These are phyloP conservation scores for Octomys mimax DNA, from an alignment of 2,797 vertebrate species.

Conservation along the genomic window DNA sequence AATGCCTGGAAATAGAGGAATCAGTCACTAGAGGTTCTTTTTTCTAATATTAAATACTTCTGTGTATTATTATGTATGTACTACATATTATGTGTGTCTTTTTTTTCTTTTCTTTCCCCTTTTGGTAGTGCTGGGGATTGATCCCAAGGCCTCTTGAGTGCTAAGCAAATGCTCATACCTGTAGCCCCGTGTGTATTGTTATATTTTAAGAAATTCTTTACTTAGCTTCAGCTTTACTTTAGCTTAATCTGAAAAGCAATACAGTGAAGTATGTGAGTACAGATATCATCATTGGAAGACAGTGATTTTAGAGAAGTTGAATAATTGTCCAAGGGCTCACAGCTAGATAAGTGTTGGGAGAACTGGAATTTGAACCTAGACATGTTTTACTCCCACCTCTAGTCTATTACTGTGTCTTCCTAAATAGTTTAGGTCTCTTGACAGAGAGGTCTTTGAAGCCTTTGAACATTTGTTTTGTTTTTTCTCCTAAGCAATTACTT, in stretches of 20 bases:
- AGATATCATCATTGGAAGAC: conserved; percentile 53
- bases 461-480: conserved; percentile 9
- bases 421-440: conserved; percentile 31
- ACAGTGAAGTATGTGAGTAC: conserved; percentile 33
- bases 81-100: not conserved
- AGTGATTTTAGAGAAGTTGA: conserved; percentile 11
- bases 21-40: not conserved
- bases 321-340: conserved; percentile 28
- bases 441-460: conserved; percentile 15
- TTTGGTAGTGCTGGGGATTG: not conserved
- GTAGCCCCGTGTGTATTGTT: not conserved
- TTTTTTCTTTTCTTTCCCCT: no score
- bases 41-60: conserved; percentile 28
- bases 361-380: conserved; percentile 47
- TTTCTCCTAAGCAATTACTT: not conserved
- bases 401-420: conserved; percentile 12
- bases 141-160: not conserved
- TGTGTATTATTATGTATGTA: conserved; percentile 8
- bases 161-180: not conserved
- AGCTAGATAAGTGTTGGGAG: not conserved
- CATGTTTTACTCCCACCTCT: conserved; percentile 41
- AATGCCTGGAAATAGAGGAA: not conserved
- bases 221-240: not conserved
- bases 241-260: conserved; percentile 45
- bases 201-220: conserved; percentile 60